These are phyloP conservation scores for Dryoscopus gambensis DNA, from an alignment of 2,113 vertebrate species.

Conservation along the genomic window DNA sequence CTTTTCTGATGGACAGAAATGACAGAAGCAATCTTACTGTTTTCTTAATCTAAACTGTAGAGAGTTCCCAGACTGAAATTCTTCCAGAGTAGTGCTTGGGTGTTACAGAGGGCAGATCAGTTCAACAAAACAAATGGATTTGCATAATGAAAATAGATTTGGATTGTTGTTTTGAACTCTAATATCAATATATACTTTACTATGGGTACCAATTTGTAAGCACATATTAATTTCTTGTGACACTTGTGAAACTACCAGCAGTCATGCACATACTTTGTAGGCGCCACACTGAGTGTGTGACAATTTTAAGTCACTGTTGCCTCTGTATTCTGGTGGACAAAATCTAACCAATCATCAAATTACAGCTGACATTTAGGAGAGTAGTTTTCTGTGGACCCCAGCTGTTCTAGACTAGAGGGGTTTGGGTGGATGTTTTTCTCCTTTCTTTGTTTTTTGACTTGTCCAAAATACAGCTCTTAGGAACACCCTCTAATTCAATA, in stretches of 20 bases:
- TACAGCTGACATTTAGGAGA: background rate
- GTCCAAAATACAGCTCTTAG: background rate
- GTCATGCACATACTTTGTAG: background rate
- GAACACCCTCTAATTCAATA: background rate
- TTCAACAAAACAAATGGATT: background rate
- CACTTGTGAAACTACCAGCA: background rate
- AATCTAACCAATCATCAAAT: background rate
- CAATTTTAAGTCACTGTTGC: background rate
- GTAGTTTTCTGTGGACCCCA: background rate
- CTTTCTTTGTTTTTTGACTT: background rate
- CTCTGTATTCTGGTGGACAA: background rate
- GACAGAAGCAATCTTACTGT: background rate
- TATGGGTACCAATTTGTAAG: background rate
- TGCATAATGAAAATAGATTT: background rate
- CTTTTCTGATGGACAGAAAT: slow-evolving; percentile 8
- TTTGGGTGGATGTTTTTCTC: accelerated
- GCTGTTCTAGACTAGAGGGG: background rate
- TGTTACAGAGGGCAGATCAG: background rate
- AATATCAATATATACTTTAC: background rate
- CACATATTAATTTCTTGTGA: background rate
- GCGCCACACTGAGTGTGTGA: background rate
- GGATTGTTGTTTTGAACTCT: background rate
- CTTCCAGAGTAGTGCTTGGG: background rate
- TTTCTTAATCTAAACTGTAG: background rate
- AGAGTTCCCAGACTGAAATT: background rate